Base-by-base conservation (phyloP, 1,140 invertebrate species). In the Atta texana region DNA sequence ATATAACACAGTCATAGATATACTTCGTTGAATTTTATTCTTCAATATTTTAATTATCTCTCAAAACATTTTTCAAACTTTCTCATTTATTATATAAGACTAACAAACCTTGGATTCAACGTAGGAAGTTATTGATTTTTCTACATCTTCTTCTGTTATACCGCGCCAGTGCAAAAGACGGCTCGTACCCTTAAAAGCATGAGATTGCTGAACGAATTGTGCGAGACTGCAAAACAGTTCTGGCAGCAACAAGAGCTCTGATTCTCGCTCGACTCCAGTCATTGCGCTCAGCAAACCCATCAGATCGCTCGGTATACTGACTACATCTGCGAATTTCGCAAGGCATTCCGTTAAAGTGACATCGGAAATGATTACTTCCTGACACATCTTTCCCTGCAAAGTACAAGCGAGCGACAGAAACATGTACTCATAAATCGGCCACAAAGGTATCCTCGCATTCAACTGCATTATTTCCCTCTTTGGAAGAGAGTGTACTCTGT, bases 381-480 rank as follows among this genome's bases (percentile, higher is more conserved):
- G 86, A 71, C 85, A 92, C 10, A 91, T 75, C 53, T 87, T 84
- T 64, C 80, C 88, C 51, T 93, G 92, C n/a, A 93, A 81, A 66
- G 84, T 90, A 66, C 85, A 78, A 0, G 88, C 87, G 31, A 94
- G 90, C 49, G 92, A 68, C 6, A 91, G 21, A 57, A 95, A 94
- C 8, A 95, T 84, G 34, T 95, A 94, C 51, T 96, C 95, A 31
- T 94, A 93, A 49, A 96, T 71, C 3, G 95, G 95, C 94, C 94
- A 95, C 16, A 95, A 57, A 66, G 94, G 91, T 31, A 92, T 90
- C 51, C 90, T 88, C 14, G 72, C 3, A 10, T 63, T 16, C 14
- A 61, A 44, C 51, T 77, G 55, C 16, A 51, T 72, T 21, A 39
- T 53, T 88, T 76, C 2, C 53, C 0, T 24, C 1, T 16, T 12